Percentiles rank a stretch among this genome's conserved stretches.
Conservation (phyloP, 2,113 vertebrate species). For the Xyliphius kryptos region DNA sequence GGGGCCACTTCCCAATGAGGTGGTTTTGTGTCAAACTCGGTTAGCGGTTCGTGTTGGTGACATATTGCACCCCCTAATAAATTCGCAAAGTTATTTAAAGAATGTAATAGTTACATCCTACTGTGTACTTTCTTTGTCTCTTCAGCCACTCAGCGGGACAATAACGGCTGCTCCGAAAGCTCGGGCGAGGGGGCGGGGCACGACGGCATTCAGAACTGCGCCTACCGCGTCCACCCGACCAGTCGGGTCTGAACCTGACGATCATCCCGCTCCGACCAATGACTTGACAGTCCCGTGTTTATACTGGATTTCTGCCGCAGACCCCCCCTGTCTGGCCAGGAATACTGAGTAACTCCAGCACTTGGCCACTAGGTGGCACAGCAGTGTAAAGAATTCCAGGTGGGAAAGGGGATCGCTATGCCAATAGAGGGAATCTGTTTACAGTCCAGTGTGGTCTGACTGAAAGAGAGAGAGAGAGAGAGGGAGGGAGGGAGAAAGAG, state of each 20-base stretch:
- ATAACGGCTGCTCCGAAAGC: conserved; percentile 55
- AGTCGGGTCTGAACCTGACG: conserved; percentile 64
- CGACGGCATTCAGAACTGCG: conserved; percentile 57
- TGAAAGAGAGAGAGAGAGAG: no score
- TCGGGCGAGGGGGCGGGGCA: conserved; percentile 46
- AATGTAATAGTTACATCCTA: no score
- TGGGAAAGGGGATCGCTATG: conserved; percentile 51
- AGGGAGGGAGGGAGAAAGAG: no score
- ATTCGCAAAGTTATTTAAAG: no score
- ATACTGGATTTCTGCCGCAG: conserved; percentile 56
- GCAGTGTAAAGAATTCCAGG: conserved; percentile 54
- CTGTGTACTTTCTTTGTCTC: no score
- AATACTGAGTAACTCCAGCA: conserved; percentile 60
- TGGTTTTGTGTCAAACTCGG: no score
- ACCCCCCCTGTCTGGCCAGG: conserved; percentile 61
- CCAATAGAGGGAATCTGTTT: no score
- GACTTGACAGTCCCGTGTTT: conserved; percentile 59
- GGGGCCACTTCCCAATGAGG: no score
- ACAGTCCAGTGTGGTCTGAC: no score
- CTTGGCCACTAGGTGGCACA: conserved; percentile 62
- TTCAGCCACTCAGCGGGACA: conserved; percentile 54
- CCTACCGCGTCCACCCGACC: conserved; percentile 62
- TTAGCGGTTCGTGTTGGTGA: no score
- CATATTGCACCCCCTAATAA: no score
- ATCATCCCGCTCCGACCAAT: conserved; percentile 44